Evolutionary conservation across 2,797 vertebrate species (phyloP).

Genomic region (Pitangus sulphuratus): DNA sequence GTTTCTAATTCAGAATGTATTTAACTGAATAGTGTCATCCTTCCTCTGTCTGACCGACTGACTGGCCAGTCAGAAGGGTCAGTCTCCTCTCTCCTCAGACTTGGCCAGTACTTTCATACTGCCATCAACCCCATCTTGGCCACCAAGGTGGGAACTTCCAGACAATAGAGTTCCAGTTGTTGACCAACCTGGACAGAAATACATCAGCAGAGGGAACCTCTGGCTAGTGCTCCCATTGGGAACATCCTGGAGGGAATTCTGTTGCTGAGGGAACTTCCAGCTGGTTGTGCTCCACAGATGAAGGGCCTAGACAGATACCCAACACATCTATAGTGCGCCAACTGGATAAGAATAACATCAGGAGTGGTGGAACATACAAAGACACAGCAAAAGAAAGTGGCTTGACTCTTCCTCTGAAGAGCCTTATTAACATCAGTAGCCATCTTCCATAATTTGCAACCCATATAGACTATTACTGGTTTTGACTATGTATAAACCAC

Average conservation of each 20-base stretch:
- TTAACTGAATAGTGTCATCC: not conserved
- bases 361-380: not conserved
- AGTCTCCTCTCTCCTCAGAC: not conserved
- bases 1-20: not conserved
- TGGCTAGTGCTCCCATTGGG: not conserved
- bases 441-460: not conserved
- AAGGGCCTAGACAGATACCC: not conserved
- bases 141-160: not conserved
- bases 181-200: not conserved
- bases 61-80: not conserved
- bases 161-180: not conserved
- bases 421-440: not conserved
- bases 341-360: not conserved
- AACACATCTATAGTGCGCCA: rapidly evolving
- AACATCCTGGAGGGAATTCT: not conserved
- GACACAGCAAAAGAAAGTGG: not conserved
- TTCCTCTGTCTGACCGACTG: not conserved
- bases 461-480: not conserved
- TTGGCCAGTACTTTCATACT: not conserved
- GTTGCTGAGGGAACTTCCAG: not conserved
- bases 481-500: not conserved
- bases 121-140: not conserved
- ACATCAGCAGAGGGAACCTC: not conserved
- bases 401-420: not conserved
- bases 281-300: not conserved